Evolutionary conservation across 1,140 invertebrate genomes (phyloP).

Genomic region (Bursaphelenchus mucronatus): DNA sequence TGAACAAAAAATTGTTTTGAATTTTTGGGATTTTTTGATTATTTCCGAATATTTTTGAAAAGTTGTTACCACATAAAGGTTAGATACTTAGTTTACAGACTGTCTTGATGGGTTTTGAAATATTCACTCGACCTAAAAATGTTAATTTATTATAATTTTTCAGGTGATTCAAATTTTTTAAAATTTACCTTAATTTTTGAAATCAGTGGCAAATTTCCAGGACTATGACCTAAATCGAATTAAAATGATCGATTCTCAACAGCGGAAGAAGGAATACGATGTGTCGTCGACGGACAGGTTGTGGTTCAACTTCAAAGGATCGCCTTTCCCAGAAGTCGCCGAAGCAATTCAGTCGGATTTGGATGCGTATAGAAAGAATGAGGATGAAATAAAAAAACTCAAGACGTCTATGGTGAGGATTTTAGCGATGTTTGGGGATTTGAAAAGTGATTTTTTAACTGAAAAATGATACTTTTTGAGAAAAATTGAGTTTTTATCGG

Average conservation of each 20-base stretch:
- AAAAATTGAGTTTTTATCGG: too few relatives aligned
- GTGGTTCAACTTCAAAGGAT: conserved; percentile 62
- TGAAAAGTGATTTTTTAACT: too few relatives aligned
- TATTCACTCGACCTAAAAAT: too few relatives aligned
- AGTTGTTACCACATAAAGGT: too few relatives aligned
- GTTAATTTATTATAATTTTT: too few relatives aligned
- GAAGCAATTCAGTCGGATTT: conserved; percentile 96
- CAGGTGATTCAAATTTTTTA: too few relatives aligned
- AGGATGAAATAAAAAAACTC: conserved; percentile 90
- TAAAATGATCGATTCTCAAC: conserved; percentile 72
- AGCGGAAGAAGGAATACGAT: conserved; percentile 77
- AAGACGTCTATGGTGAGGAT: conserved; percentile 78
- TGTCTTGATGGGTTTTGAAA: too few relatives aligned
- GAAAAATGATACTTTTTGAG: too few relatives aligned
- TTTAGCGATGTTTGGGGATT: neutral
- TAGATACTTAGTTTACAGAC: neutral
- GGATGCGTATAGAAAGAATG: conserved; percentile 84
- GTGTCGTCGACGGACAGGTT: conserved; percentile 70
- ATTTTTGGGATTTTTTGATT: too few relatives aligned
- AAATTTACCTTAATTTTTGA: too few relatives aligned
- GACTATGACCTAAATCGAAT: conserved; percentile 83
- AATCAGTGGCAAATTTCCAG: conserved; percentile 35
- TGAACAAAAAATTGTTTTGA: too few relatives aligned
- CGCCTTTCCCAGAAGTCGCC: conserved; percentile 91
- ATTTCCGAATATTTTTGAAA: too few relatives aligned